These are phyloP conservation scores for Drosophila fuyamai DNA, from an alignment of 1,140 invertebrate species.

Conservation along the genomic window DNA sequence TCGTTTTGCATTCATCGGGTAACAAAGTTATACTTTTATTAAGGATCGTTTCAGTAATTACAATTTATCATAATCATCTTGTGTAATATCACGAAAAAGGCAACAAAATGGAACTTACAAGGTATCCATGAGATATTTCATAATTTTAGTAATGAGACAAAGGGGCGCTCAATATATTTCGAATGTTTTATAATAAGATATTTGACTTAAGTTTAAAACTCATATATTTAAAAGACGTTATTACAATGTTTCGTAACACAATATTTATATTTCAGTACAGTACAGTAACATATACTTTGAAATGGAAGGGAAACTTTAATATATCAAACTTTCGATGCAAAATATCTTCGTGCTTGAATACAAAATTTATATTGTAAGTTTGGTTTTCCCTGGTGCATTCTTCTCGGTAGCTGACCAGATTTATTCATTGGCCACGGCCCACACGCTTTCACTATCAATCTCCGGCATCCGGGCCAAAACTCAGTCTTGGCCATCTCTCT, in stretches of 20 bases:
- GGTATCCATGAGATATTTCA: neutral
- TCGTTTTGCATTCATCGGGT: slow-evolving; percentile 25
- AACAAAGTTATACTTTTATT: neutral
- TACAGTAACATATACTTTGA: too few relatives aligned
- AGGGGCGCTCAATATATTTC: neutral
- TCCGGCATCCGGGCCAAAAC: neutral
- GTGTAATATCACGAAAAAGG: neutral
- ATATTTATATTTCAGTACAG: too few relatives aligned
- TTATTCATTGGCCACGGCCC: slow-evolving; percentile 40
- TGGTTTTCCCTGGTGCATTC: neutral
- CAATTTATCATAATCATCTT: neutral
- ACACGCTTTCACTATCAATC: slow-evolving; percentile 45
- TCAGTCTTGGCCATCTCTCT: slow-evolving; percentile 39
- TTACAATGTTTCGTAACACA: neutral
- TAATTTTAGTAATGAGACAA: neutral
- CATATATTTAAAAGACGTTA: too few relatives aligned
- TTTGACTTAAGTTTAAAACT: too few relatives aligned
- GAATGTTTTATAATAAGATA: too few relatives aligned
- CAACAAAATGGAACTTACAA: neutral
- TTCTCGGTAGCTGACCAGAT: slow-evolving; percentile 15
- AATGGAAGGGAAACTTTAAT: too few relatives aligned
- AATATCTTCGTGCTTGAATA: too few relatives aligned
- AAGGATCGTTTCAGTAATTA: slow-evolving; percentile 5
- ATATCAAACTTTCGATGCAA: too few relatives aligned
- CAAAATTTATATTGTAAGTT: too few relatives aligned